A percentile compares a stretch with the other conserved stretches of the same genome.
phyloP scores from a whole-genome alignment of 2,113 vertebrate species.

The Crocuta crocuta region DNA sequence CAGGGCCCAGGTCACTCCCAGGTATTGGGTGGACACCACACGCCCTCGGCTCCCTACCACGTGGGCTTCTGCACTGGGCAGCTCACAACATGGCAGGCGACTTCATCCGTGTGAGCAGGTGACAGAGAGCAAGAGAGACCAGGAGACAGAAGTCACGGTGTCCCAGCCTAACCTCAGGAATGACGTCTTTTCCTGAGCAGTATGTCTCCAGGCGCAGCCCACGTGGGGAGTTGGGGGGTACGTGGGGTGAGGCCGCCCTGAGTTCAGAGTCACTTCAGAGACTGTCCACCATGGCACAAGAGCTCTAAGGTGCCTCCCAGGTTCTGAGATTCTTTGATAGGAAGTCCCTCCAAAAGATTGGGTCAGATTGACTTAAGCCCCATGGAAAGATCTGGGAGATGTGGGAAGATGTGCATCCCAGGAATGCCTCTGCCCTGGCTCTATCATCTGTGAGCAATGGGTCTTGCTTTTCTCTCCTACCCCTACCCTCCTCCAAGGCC shows the following conservation, averaged over 20 bases:
- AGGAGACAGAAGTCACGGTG: background rate
- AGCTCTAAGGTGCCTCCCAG: background rate
- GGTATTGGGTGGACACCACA: background rate
- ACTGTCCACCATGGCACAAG: background rate
- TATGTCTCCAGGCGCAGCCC: background rate
- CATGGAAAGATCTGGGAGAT: background rate
- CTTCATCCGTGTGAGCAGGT: background rate
- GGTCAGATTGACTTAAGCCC: background rate
- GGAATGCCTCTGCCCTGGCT: background rate
- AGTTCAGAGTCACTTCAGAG: background rate
- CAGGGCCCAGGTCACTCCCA: background rate
- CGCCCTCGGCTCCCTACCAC: background rate
- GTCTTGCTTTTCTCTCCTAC: background rate
- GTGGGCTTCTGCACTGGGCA: background rate
- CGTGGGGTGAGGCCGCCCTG: background rate
- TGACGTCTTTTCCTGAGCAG: background rate
- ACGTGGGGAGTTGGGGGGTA: background rate
- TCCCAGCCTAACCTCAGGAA: background rate
- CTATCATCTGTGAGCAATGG: background rate
- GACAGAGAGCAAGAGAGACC: background rate
- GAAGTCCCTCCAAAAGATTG: background rate
- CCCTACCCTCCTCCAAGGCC: background rate
- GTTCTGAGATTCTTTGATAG: background rate
- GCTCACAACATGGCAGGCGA: background rate
- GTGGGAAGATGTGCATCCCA: background rate